Conservation (phyloP, 2,113 vertebrate genomes). For the Corvus hawaiiensis region DNA sequence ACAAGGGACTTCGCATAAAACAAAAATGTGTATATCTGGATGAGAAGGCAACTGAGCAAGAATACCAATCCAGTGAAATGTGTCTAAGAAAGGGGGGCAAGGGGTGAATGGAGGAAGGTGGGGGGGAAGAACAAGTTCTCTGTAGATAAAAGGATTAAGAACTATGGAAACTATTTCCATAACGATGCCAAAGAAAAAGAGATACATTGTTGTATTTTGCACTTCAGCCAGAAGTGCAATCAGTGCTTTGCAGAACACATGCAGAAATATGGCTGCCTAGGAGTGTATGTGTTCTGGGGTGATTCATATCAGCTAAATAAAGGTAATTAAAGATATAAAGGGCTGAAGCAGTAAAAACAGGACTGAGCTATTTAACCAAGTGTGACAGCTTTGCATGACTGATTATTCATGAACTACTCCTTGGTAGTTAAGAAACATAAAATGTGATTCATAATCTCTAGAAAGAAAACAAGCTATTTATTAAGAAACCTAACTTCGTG, state of each 20-base stretch:
- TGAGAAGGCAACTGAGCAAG: neutral
- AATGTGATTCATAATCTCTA: conserved; percentile 31
- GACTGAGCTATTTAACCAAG: conserved; percentile 18
- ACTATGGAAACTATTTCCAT: neutral
- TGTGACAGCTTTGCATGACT: conserved; percentile 39
- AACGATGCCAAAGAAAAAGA: neutral
- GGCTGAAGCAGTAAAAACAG: neutral
- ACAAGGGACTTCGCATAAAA: neutral
- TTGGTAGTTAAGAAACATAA: conserved; percentile 27
- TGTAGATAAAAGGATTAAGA: neutral
- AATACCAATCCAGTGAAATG: neutral
- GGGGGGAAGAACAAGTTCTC: neutral
- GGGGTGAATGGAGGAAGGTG: neutral
- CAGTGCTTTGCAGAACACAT: neutral
- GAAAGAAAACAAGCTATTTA: conserved; percentile 25
- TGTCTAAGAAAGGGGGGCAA: neutral
- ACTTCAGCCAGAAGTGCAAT: neutral
- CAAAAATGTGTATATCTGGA: neutral
- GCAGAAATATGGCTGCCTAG: neutral
- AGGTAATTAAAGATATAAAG: conserved; percentile 43
- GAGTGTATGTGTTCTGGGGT: neutral
- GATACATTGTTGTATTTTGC: neutral
- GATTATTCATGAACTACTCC: conserved; percentile 31
- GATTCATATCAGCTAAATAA: conserved; percentile 40
- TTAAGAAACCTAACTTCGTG: neutral